Evolutionary conservation across 1,140 invertebrate genomes (phyloP).

Genomic region (Pomacea maculata): DNA sequence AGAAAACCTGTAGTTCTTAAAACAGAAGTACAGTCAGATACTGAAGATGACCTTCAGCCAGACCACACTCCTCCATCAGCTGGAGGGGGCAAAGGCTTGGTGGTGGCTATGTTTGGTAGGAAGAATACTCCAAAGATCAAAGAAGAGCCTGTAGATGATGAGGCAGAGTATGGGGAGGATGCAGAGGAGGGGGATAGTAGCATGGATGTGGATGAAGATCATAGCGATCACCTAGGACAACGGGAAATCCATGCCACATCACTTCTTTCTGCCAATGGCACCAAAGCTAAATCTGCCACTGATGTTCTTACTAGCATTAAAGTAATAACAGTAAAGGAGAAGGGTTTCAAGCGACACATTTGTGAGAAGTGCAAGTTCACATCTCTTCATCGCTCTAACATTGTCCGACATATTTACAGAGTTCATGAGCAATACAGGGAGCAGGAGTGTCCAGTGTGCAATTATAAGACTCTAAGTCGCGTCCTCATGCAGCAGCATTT

Average conservation of each 20-base stretch:
- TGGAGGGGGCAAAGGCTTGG: not conserved
- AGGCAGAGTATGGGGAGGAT: not conserved
- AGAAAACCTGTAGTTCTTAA: conserved; percentile 8
- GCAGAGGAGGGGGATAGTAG: not conserved
- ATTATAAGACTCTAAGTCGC: conserved; percentile 34
- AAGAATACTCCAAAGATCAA: conserved; percentile 4
- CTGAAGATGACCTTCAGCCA: conserved; percentile 19
- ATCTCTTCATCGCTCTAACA: conserved; percentile 37
- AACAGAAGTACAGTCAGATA: conserved; percentile 3
- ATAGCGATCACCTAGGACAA: not conserved
- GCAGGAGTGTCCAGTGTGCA: conserved; percentile 33
- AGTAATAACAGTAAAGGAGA: conserved; percentile 31
- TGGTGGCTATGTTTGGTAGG: conserved; percentile 20
- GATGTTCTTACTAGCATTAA: conserved; percentile 40
- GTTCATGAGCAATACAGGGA: conserved; percentile 39
- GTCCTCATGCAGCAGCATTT: conserved; percentile 35
- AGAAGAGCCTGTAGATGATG: conserved; percentile 22
- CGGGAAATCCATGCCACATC: conserved; percentile 7
- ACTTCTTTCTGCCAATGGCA: not conserved
- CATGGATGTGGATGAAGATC: not conserved
- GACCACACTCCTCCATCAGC: not conserved
- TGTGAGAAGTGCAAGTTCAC: conserved; percentile 41
- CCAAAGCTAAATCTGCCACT: conserved; percentile 20
- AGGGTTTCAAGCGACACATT: conserved; percentile 27
- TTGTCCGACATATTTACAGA: conserved; percentile 35